Evolutionary conservation across 2,797 vertebrate species (phyloP), one percentile per base, ranked within the genome.

Genomic region (Bovichtus variegatus): DNA sequence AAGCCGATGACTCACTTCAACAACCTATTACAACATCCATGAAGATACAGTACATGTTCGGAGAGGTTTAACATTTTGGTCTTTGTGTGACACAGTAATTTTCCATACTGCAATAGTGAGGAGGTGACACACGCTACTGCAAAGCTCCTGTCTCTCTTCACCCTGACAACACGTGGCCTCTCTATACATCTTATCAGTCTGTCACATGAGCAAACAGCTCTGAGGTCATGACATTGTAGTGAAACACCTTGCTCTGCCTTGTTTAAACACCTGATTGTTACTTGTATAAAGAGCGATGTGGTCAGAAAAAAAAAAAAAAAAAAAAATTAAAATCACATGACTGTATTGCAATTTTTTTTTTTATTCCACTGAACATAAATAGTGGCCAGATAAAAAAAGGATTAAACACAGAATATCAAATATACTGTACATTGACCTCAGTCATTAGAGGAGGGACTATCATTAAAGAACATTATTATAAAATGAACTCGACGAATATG

Each of bases 191-290:
- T 80, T 75, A 86, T 83, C 73, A 50, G 3, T 0, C 2, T 1
- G 80, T 83, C 80, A 78, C 64, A 66, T 76, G 69, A 74, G 72
- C 64, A 70, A 78, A 76, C 64, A 61, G 43, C 74, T 54, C 25
- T 1, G 76, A 64, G 60, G 80, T 71, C 57, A 19, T 13, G 21
- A 34, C 44, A 7, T 6, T 66, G 41, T 40, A 11, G 18, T 19
- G 16, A 57, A 38, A 64, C 53, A 21, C 21, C 21, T 40, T 1
- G 9, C 41, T 50, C 6, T 1, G n/a, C 9, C 23, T 44, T 70
- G n/a, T 58, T n/a, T 6, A 47, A 57, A 81, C 43, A 67, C 34
- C 36, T 38, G 18, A 23, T 5, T 21, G 46, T 31, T 6, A 2
- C 5, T 40, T 21, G 8, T 11, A 36, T 27, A 40, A 57, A 66